Evolutionary conservation across 2,797 vertebrate genomes (phyloP).

Genomic region (Sebastes kiyomatsui): DNA sequence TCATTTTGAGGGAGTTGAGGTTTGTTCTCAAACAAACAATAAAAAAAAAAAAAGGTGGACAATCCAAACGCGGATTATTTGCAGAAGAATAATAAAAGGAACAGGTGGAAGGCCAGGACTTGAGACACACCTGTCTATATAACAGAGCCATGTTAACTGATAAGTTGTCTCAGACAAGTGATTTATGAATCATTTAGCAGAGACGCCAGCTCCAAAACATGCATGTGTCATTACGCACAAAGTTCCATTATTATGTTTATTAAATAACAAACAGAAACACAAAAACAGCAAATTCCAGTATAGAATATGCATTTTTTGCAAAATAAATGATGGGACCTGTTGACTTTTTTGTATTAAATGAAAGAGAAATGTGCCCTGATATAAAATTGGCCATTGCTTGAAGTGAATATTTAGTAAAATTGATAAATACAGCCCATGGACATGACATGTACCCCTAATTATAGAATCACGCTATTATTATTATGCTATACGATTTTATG

Average conservation of each 20-base stretch:
- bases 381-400: too few relatives aligned
- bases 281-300: too few relatives aligned
- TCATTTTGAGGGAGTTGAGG: conserved; percentile 13
- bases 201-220: conserved; percentile 14
- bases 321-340: too few relatives aligned
- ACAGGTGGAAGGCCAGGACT: conserved; percentile 81
- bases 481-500: background rate
- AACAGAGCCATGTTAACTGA: conserved; percentile 67
- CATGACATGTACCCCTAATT: too few relatives aligned
- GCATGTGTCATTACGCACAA: background rate
- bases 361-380: too few relatives aligned
- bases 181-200: conserved; percentile 71
- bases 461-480: background rate
- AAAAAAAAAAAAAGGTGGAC: conserved; percentile 64
- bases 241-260: background rate
- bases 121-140: conserved; percentile 79
- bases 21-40: conserved; percentile 83
- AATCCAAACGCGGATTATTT: conserved; percentile 69
- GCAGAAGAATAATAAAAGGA: conserved; percentile 82
- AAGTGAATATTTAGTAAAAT: too few relatives aligned
- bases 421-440: too few relatives aligned
- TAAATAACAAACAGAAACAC: too few relatives aligned
- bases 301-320: too few relatives aligned
- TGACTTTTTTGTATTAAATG: too few relatives aligned
- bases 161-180: conserved; percentile 57